These are phyloP conservation scores for Ellobium chinense DNA, from an alignment of 2,888 invertebrate species.

Conservation along the genomic window DNA sequence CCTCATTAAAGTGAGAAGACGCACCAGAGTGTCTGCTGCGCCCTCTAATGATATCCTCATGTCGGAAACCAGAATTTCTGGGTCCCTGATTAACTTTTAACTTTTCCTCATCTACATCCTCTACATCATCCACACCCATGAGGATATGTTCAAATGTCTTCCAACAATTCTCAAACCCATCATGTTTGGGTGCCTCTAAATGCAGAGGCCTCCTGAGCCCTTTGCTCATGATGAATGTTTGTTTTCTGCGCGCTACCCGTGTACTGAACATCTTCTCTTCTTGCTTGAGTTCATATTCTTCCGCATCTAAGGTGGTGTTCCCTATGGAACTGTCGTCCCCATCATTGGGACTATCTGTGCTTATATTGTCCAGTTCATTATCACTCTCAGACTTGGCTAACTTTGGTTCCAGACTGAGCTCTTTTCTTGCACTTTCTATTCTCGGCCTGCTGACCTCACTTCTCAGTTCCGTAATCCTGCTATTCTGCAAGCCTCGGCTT, in stretches of 20 bases:
- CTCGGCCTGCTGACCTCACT: not conserved
- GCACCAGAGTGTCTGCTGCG: not conserved
- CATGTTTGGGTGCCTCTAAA: not conserved
- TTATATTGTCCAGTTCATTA: not conserved
- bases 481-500: not conserved
- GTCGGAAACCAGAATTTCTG: not conserved
- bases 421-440: not conserved
- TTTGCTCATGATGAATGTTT: constrained; percentile 34
- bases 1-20: not conserved
- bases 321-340: not conserved
- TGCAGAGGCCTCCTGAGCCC: not conserved
- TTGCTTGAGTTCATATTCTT: not conserved
- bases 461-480: not conserved
- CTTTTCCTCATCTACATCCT: not conserved
- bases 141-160: constrained; percentile 33
- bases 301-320: not conserved
- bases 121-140: constrained; percentile 10
- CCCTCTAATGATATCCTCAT: not conserved
- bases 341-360: too few relatives aligned
- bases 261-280: constrained; percentile 18
- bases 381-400: not conserved
- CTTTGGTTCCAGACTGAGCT: not conserved
- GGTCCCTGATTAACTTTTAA: not conserved
- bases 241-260: constrained; percentile 23
- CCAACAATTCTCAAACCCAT: constrained; percentile 20